Evolutionary conservation across 1,140 invertebrate species (phyloP).

Genomic region (Panagrolaimus sp.): DNA sequence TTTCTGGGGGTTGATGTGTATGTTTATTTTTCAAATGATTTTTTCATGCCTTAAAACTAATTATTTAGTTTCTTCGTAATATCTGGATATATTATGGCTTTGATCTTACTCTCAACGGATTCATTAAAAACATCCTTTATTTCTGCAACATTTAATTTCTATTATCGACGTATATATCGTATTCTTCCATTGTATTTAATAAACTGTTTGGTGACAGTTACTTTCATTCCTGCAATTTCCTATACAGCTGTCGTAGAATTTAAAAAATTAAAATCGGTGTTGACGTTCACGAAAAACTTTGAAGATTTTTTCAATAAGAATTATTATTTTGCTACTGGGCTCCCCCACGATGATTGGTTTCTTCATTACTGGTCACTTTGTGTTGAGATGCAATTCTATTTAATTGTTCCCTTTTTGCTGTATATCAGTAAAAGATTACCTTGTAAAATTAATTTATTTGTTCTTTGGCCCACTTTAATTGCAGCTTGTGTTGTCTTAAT

Average conservation of each 20-base stretch:
- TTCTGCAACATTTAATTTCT: not conserved
- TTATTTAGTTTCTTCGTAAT: not conserved
- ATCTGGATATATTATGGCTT: not conserved
- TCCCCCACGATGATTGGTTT: not conserved
- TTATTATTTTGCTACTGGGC: not conserved
- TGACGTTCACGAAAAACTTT: not conserved
- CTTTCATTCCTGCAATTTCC: not conserved
- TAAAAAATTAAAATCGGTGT: not conserved
- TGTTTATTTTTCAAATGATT: too few species aligned
- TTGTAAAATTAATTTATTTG: too few species aligned
- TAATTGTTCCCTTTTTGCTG: too few species aligned
- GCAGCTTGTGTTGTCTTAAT: too few species aligned
- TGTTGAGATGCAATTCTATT: conserved; percentile 4
- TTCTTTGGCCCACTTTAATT: too few species aligned
- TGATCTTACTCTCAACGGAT: not conserved
- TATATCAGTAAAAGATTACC: too few species aligned
- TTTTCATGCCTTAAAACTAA: too few species aligned
- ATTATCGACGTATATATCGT: not conserved
- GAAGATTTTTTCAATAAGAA: not conserved
- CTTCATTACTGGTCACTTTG: conserved; percentile 1
- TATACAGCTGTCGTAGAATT: not conserved
- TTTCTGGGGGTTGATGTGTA: conserved; percentile 15
- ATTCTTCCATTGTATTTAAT: not conserved
- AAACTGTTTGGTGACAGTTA: not conserved
- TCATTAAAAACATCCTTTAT: not conserved